Conservation (phyloP, 2,113 vertebrate species). For the Catharus fuscescens region DNA sequence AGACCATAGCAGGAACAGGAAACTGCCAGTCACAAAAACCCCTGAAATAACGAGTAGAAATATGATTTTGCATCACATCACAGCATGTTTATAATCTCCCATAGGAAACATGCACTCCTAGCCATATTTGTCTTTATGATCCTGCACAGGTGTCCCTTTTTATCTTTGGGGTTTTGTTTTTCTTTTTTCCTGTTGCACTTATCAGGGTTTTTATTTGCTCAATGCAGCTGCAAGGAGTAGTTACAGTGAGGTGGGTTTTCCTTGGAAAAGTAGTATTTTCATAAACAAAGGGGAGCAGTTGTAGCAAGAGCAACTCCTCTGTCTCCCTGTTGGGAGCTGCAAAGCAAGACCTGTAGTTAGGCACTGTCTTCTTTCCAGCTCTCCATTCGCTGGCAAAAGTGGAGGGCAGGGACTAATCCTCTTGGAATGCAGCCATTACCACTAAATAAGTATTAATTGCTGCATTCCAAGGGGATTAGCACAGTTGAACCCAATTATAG, state of each 20-base stretch:
- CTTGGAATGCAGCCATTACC: constrained; percentile 61
- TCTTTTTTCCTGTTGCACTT: not conserved
- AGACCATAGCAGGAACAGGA: not conserved
- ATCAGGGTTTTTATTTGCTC: not conserved
- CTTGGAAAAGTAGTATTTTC: constrained; percentile 11
- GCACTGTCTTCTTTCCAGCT: not conserved
- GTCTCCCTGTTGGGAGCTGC: constrained; percentile 3
- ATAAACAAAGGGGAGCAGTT: not conserved
- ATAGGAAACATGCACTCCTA: not conserved
- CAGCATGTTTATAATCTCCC: not conserved
- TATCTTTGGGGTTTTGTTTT: not conserved
- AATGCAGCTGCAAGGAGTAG: not conserved
- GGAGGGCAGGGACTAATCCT: constrained; percentile 48
- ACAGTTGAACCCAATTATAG: constrained; percentile 55
- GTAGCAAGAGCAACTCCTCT: not conserved
- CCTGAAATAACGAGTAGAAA: not conserved
- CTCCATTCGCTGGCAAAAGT: constrained; percentile 18
- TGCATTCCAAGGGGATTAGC: constrained; percentile 64
- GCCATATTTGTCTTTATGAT: not conserved
- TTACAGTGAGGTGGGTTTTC: not conserved
- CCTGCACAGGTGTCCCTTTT: not conserved
- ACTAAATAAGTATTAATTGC: constrained; percentile 64
- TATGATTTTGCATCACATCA: not conserved
- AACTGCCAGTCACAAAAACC: not conserved
- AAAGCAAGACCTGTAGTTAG: not conserved